Percentiles rank a stretch among this genome's conserved stretches.
phyloP scores from a whole-genome alignment of 2,888 invertebrate species.

The Sarcophaga caerulescens region DNA sequence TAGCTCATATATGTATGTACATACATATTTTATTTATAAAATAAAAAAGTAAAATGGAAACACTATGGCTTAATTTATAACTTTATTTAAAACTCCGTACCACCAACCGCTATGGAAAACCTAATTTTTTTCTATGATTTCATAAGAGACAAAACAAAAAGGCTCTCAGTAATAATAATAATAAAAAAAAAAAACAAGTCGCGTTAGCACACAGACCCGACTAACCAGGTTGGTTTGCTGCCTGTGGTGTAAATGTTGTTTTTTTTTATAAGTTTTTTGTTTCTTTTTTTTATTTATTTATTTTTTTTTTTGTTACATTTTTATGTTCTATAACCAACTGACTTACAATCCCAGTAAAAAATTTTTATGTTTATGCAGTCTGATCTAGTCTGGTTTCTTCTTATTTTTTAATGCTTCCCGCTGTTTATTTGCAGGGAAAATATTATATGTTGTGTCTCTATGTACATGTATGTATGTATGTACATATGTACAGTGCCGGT shows the following conservation, averaged over 20 bases:
- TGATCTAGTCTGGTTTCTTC: background rate
- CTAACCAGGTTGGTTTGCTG: background rate
- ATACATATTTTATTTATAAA: too few relatives aligned
- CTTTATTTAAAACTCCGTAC: constrained; percentile 23
- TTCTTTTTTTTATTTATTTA: too few relatives aligned
- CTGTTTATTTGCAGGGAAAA: background rate
- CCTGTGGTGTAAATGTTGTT: constrained; percentile 10
- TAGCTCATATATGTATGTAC: too few relatives aligned
- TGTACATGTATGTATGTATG: constrained; percentile 15
- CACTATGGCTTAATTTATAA: constrained; percentile 32
- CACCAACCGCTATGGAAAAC: background rate
- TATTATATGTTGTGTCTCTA: background rate
- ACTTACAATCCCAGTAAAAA: constrained; percentile 64
- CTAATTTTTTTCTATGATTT: too few relatives aligned
- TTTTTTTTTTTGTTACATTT: background rate
- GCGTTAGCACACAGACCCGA: background rate
- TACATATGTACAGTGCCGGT: too few relatives aligned
- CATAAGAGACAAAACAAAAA: background rate
- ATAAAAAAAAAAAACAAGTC: background rate
- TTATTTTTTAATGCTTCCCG: constrained; percentile 9
- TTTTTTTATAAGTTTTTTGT: background rate
- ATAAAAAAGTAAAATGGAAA: too few relatives aligned
- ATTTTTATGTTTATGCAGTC: background rate
- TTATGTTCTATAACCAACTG: constrained; percentile 61
- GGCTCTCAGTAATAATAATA: too few relatives aligned